Base-by-base conservation (phyloP, 2,888 invertebrate genomes). In the Tinea semifulvella region DNA sequence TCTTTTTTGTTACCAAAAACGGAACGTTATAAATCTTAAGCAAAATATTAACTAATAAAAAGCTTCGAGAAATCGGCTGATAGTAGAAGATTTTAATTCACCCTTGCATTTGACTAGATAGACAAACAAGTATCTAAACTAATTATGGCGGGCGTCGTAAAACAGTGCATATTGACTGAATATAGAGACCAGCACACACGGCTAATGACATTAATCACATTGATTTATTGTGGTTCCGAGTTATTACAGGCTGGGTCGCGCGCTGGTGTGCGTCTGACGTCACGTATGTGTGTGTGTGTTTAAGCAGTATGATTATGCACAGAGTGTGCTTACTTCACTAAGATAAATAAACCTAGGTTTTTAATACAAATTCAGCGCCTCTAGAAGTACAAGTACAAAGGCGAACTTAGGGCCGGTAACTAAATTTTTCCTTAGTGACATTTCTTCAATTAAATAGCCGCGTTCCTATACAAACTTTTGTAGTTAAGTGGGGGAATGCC, bases 211-310 rank as follows among this genome's bases (percentile, higher is more conserved):
- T 80, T 80, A 80, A 80, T 80, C 80, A 80, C 79, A 79, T 80
- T 80, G 80, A 80, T 80, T 80, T 80, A 80, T 80, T 79, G 80
- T 79, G 80, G 80, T 79, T 79, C 79, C 80, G 79, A 80, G 80
- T 80, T 80, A 80, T 80, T 80, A 80, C 80, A 79, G 80, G 77
- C 76, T 69, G 69, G 71, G 64, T 18, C 13, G 43, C 11, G 16
- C 11, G 11, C 22, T 16, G 14, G 42, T 42, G 42, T 42, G 42
- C 20, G 42, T 38, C 31, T 31, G 31, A n/a, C n/a, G n/a, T n/a
- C n/a, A 36, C 18, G 18, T 36, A 11, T n/a, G n/a, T 28, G 28
- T 28, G 28, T 11, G 36, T 36, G 16, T 14, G 36, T 36, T 16
- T 36, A 18, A 3, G 16, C 36, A 36, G 16, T 16, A 36, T 36